Evolutionary conservation across 2,797 vertebrate genomes (phyloP), one percentile per base, ranked within the genome.

Genomic region (Pseudochirops corinnae): DNA sequence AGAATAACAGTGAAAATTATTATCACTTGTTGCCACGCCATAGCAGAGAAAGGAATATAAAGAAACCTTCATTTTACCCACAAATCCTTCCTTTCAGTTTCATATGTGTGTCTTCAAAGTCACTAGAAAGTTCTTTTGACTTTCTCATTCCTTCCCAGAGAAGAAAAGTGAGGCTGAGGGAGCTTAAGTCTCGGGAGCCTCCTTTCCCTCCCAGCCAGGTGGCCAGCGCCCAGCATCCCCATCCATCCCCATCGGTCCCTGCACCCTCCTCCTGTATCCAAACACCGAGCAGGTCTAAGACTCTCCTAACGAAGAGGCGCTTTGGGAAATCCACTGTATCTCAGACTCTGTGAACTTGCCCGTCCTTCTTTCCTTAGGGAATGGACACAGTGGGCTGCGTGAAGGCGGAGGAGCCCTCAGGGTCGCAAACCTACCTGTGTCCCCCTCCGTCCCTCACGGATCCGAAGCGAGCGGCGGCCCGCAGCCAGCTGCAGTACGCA

Each of bases 401-500:
- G 39, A 11, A 1, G 39, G 39, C 1, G 13, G 39, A 50, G 24
- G 74, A 46, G 74, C 24, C 74, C 67, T 10, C 31, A 7, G 67
- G 18, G 18, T 24, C 18, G 16, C n/a, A 10, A 24, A 24, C n/a
- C 31, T 16, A 1, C 4, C 2, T 3, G 3, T 21, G 0, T 13
- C 11, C 62, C 5, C 5, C 13, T n/a, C 33, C 67, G n/a, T 18
- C n/a, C n/a, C 5, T 5, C 3, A 2, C 67, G 0, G 58, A 12
- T 60, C 28, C 58, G 2, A 14, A 11, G 60, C 60, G 3, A 16
- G 62, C 4, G 39, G 39, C 39, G 18, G 39, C n/a, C 18, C 21
- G 21, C 6, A 26, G 39, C 4, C 74, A 26, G 24, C 39, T 11
- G 39, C 21, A 26, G 39, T 39, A 26, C 21, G 10, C 62, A 2